Base-by-base conservation (phyloP, 2,797 vertebrate genomes). In the Notolepis coatsorum region DNA sequence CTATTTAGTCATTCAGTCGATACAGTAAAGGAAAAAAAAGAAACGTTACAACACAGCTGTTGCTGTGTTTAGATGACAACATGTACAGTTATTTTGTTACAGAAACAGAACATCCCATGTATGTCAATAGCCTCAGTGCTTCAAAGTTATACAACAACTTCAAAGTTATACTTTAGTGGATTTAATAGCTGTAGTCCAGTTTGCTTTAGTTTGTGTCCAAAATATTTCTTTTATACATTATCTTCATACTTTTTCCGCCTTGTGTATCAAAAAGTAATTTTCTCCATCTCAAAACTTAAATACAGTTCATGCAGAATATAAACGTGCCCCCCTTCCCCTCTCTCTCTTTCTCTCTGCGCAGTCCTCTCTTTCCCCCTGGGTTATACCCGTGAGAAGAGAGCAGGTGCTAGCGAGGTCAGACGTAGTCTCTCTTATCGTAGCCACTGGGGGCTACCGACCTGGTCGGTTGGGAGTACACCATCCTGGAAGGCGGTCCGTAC, bases 351-450 rank as follows among this genome's bases (percentile, higher is more conserved):
- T 46, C 35, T 33, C 1, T 18, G 35, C 31, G 27, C 33, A 25
- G 18, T 61, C 7, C 31, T 54, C 52, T 10, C 10, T n/a, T n/a
- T n/a, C 25, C 3, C 5, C 5, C 8, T n/a, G 51, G 0, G 53
- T 7, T 15, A 35, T 9, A 0, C n/a, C n/a, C 20, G 25, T 67
- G 13, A 56, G 76, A 65, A 59, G 24, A 2, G 5, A 46, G 15
- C 56, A 72, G 65, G 23, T 60, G 61, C n/a, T n/a, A n/a, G n/a
- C 0, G 2, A 20, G 39, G 15, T 95, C 88, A 97, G 42, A 97
- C 94, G 9, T 96, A 98, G 90, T 97, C 93, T 79, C 90, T 95
- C 83, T 91, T 93, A 75, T 97, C 90, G 0, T 94, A 94, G 66
- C 86, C 90, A 2, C 77, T 87, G 3, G 92, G 89, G 0, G 85